A percentile compares a stretch with the other conserved stretches of the same genome.
Evolutionary conservation across 2,888 invertebrate species (phyloP).

Genomic region (Automeris io): DNA sequence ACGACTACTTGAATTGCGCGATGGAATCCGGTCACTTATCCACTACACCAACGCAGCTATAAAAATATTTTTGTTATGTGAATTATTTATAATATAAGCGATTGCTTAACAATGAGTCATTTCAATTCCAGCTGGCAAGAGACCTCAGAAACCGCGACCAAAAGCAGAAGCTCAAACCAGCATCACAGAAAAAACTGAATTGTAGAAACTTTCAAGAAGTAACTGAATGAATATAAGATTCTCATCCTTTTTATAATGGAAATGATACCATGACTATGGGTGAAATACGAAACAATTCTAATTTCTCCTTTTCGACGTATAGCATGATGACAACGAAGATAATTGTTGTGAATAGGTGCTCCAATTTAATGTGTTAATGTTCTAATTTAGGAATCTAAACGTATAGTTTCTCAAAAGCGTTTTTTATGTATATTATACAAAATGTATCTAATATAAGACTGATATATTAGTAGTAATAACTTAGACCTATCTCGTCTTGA

Average conservation of each 20-base stretch:
- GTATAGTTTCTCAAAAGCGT: too few species aligned
- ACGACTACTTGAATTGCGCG: too few species aligned
- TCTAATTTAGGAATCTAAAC: too few species aligned
- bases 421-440: background rate
- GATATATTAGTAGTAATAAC: background rate
- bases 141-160: conserved; percentile 14
- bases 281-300: too few species aligned
- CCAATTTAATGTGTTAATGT: too few species aligned
- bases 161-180: conserved; percentile 15
- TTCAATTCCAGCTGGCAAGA: conserved; percentile 20
- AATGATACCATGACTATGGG: too few species aligned
- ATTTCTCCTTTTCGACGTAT: too few species aligned
- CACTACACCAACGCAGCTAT: background rate
- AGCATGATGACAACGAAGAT: too few species aligned
- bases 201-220: background rate
- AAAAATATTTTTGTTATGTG: background rate
- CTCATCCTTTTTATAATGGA: too few species aligned
- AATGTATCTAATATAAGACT: background rate
- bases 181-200: background rate
- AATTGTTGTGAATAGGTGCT: too few species aligned
- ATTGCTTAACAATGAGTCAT: background rate
- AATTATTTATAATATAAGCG: background rate
- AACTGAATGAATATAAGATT: background rate
- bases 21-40: too few species aligned
- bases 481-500: background rate